Base-by-base conservation (phyloP, 2,797 vertebrate genomes). In the Oreochromis mossambicus region DNA sequence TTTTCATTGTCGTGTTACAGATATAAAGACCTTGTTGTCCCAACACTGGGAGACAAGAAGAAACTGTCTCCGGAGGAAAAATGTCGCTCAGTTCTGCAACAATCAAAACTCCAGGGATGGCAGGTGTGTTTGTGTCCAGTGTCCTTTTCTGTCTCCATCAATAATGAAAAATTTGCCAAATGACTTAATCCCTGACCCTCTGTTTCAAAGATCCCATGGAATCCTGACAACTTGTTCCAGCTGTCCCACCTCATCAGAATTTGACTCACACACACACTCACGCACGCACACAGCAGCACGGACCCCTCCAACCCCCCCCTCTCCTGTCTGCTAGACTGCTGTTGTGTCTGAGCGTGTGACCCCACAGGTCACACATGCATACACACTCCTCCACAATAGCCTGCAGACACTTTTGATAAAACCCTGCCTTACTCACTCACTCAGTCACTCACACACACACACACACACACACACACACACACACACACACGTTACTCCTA, bases 21-120 rank as follows among this genome's bases (percentile, higher is more conserved):
- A 94, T 98, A 98, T 88, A 97, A 96, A 94, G 96, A 97, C 29
- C 92, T 99, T 80, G 95, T 95, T 58, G 95, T 97, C 80, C 97
- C 95, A 46, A 95, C 94, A 80, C 88, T 96, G 86, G 94, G 92
- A 26, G 96, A 96, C 84, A 94, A 94, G 89, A 97, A 95, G 93
- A 97, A 96, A 75, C 84, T 96, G 88, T 94, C 97, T 2, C 85
- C 95, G 3, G 97, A 97, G 89, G 97, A 98, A 89, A 96, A 95
- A 91, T 99, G 98, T 63, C 96, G 92, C 80, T 95, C 95, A 55
- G 93, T 98, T 86, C 97, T 99, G 83, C 97, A 97, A 82, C 96
- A 97, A 83, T 97, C 96, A 89, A 97, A 97, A 92, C 96, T 98
- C 77, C 97, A 98, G 89, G 98, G 97, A 91, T 99, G 98, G 98